phyloP scores from a whole-genome alignment of 2,797 vertebrate species.

The Myotis daubentonii region DNA sequence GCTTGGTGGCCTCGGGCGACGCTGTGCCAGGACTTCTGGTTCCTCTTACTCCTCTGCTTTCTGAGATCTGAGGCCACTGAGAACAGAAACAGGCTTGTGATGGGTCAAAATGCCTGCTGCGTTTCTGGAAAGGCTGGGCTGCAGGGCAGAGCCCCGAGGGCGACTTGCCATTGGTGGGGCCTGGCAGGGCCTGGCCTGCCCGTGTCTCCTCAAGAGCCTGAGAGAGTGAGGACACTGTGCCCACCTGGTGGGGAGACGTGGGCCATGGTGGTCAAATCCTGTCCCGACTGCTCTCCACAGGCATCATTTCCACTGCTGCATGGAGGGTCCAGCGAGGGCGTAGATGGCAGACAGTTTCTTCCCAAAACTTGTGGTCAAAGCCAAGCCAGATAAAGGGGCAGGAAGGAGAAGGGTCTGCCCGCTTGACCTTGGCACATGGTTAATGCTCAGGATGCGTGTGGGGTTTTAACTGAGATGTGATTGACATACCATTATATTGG shows the following conservation, averaged over 20 bases:
- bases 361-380: background rate
- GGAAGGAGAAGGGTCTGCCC: background rate
- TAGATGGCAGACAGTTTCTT: background rate
- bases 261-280: background rate
- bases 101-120: background rate
- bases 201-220: fast-evolving
- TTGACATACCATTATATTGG: background rate
- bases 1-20: background rate
- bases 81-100: background rate
- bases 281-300: background rate
- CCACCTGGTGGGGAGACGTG: background rate
- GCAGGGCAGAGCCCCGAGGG: background rate
- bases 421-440: background rate
- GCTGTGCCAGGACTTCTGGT: background rate
- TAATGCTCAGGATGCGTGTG: background rate
- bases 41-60: background rate
- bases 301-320: background rate
- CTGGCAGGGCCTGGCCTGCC: background rate
- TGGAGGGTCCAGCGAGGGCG: fast-evolving
- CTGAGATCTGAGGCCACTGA: background rate
- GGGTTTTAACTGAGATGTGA: background rate
- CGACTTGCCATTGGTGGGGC: fast-evolving
- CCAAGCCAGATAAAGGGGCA: too few relatives aligned
- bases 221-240: background rate
- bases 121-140: background rate